Base-by-base conservation (phyloP, 2,797 vertebrate genomes). In the Sylvilagus floridanus region DNA sequence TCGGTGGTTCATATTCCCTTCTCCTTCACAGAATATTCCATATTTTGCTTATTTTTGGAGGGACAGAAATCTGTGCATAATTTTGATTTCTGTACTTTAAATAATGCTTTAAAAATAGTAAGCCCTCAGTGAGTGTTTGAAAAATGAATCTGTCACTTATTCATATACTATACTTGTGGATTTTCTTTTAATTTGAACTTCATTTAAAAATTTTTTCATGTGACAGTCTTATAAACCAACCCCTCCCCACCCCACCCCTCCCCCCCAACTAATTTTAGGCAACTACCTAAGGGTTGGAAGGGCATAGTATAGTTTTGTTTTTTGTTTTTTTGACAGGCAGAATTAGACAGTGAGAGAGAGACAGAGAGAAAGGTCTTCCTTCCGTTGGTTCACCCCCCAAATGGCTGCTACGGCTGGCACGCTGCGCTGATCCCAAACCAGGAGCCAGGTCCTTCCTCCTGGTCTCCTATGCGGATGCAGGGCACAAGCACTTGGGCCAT, bases 51-150 rank as follows among this genome's bases (percentile, higher is more conserved):
- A 81, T 96, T 96, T 96, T 96, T 96, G 85, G 87, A 96, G 85
- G 96, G 77, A 96, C 92, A 97, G 94, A 97, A 96, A 95, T 97
- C 92, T 97, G 84, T 97, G 90, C 87, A 79, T 97, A 97, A 95
- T 95, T 57, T 57, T 93, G 95, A 97, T 98, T 96, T 93, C 57
- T 66, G 13, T 22, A 90, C 47, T 90, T 93, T 93, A 22, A 83
- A 87, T 73, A 54, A 63, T 83, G 28, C 60, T 97, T 89, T 95
- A 81, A 28, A 84, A 91, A 87, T 71, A 90, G 28, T 88, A 95
- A 54, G 54, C 28, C 28, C 37, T 90, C 60, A 91, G 5, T 90
- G 54, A 65, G 21, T 85, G n/a, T 90, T 94, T 82, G 24, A 95
- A 93, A 94, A 94, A 88, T 87, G 50, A 87, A 69, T 84, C 90